Conservation (phyloP, 2,797 vertebrate genomes). For the Lutra lutra region DNA sequence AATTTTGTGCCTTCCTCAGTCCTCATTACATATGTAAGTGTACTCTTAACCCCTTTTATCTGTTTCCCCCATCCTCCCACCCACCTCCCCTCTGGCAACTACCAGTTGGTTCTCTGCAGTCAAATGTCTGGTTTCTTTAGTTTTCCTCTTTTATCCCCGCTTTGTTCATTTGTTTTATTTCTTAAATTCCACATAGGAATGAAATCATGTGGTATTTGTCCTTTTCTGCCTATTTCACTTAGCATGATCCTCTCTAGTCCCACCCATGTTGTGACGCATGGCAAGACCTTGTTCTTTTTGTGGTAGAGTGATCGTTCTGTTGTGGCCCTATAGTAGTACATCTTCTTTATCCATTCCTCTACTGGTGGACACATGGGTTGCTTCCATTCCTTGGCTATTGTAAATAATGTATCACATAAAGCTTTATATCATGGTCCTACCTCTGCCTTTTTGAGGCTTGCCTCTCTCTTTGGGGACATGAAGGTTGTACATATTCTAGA, state of each 20-base stretch:
- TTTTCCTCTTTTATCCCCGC: background rate
- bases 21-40: accelerated
- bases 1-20: background rate
- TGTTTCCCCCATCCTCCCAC: background rate
- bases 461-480: background rate
- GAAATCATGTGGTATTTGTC: background rate
- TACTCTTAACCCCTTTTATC: background rate
- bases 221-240: background rate
- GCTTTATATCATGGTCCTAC: background rate
- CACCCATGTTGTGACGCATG: background rate
- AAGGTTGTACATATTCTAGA: background rate
- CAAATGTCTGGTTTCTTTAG: background rate
- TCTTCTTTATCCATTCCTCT: background rate
- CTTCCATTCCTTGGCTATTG: background rate
- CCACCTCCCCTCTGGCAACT: background rate
- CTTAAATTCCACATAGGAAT: background rate
- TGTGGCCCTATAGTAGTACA: background rate
- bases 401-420: background rate
- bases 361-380: background rate
- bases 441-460: background rate
- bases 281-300: background rate
- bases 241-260: background rate
- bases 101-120: background rate
- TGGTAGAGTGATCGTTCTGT: background rate
- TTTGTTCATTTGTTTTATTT: background rate